Base-by-base conservation (phyloP, 2,888 invertebrate genomes). In the Helleia helle region DNA sequence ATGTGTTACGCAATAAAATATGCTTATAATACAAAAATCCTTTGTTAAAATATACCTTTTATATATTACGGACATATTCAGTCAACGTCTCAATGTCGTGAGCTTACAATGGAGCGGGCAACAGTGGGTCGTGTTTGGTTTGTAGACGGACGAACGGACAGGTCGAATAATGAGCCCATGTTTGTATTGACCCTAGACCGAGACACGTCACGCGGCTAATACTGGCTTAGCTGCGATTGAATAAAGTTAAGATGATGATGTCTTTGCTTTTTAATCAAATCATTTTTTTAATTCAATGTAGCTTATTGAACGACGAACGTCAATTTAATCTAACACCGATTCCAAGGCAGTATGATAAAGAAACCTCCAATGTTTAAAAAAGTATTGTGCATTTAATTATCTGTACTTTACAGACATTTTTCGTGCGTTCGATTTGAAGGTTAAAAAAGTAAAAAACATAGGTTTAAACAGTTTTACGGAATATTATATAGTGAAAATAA, bases 121-220 rank as follows among this genome's bases (percentile, higher is more conserved):
- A 47, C 48, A 50, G 47, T 49, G 45, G 46, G 48, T 47, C 51
- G 46, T 55, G 56, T 56, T 56, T 55, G 51, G 48, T 51, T 47
- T 44, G 50, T 43, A 44, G 44, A n/a, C n/a, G n/a, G n/a, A n/a
- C n/a, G n/a, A n/a, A n/a, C n/a, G 50, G 50, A 43, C 44, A 40
- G 50, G 50, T 52, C 56, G 61, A 57, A 70, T 65, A 68, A 66
- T 66, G 62, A 67, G 56, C 55, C 49, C 56, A 56, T 62, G 62
- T 61, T 66, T 65, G 63, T 58, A 50, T 55, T 62, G 65, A 65
- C 63, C 66, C 57, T 52, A 52, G 52, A 55, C 58, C 18, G 13
- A 7, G 22, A 30, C 12, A 9, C 9, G 49, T 45, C 42, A 30
- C 12, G 9, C 9, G 49, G 45, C 42, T 49, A 15, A 9, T 38